Evolutionary conservation across 2,113 vertebrate genomes (phyloP).

Genomic region (Zosterops japonicus): DNA sequence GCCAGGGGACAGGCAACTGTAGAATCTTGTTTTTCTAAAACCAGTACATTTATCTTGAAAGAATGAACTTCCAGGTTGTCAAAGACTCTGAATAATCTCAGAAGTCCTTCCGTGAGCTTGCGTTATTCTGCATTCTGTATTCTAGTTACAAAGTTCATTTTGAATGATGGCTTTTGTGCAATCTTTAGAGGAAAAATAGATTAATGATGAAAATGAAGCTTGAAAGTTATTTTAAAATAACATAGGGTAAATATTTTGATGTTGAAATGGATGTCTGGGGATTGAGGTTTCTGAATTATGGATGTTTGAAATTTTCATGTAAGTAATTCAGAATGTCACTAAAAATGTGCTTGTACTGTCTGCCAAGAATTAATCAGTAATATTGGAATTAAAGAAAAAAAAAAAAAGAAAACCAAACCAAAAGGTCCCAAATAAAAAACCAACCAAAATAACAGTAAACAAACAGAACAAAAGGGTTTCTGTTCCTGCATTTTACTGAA

Average conservation of each 20-base stretch:
- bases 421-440: neutral
- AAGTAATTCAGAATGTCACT: neutral
- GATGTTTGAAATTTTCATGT: neutral
- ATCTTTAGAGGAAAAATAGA: neutral
- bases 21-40: neutral
- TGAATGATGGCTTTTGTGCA: neutral
- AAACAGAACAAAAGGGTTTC: neutral
- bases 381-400: neutral
- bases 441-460: neutral
- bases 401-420: no score
- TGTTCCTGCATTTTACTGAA: neutral
- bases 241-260: neutral
- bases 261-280: neutral
- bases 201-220: neutral
- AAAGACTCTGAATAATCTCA: neutral
- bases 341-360: neutral
- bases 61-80: neutral
- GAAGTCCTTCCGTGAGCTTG: neutral
- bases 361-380: neutral
- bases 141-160: neutral
- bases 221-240: neutral
- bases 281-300: neutral
- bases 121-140: neutral
- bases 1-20: neutral
- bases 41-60: neutral